Evolutionary conservation across 2,797 vertebrate species (phyloP).

Genomic region (Graptemys geographica): DNA sequence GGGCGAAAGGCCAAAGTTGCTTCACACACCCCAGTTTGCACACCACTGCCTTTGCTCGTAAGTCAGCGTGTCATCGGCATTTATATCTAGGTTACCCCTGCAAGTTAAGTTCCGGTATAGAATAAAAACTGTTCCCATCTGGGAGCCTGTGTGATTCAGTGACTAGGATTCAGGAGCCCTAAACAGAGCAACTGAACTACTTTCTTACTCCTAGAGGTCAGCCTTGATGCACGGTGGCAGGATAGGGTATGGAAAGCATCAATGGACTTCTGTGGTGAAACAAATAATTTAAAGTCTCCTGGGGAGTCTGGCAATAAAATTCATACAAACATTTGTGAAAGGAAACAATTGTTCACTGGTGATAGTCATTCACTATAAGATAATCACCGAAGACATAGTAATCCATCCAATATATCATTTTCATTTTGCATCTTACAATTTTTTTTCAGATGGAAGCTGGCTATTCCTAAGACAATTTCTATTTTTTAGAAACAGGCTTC

Average conservation of each 20-base stretch:
- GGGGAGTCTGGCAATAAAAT: background rate
- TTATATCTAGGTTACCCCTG: background rate
- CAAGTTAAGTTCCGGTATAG: background rate
- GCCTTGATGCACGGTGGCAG: rapidly evolving
- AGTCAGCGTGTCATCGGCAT: background rate
- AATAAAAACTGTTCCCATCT: rapidly evolving
- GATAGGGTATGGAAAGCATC: background rate
- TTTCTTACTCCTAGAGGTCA: background rate
- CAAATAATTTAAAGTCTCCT: background rate
- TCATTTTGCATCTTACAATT: rapidly evolving
- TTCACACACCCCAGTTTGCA: background rate
- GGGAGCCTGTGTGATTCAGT: background rate
- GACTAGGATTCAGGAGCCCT: background rate
- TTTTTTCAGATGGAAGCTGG: background rate
- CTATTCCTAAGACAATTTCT: background rate
- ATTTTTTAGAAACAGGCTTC: background rate
- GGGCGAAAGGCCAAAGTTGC: too few relatives aligned
- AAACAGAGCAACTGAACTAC: rapidly evolving
- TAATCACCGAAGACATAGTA: background rate
- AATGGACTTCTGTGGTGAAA: background rate
- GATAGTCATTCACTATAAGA: background rate
- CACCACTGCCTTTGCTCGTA: background rate
- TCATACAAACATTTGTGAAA: background rate
- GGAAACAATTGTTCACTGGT: background rate
- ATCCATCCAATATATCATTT: background rate